These are phyloP conservation scores for Ibidorhyncha struthersii DNA, from an alignment of 2,113 vertebrate genomes.

Conservation along the genomic window DNA sequence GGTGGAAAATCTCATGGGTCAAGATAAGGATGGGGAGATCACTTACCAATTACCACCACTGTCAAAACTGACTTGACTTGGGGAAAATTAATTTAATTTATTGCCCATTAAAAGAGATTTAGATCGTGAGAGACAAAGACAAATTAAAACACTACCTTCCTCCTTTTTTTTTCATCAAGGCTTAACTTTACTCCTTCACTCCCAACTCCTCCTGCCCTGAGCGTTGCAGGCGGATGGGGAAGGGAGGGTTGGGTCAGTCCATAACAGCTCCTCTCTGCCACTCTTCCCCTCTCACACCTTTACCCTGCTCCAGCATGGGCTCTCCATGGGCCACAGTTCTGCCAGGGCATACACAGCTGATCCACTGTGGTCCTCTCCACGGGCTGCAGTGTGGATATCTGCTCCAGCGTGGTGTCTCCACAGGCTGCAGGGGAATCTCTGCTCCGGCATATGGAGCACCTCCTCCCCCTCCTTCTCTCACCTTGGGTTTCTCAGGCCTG, in stretches of 20 bases:
- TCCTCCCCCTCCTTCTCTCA: background rate
- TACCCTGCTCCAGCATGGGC: background rate
- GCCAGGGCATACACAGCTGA: background rate
- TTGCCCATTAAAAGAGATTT: background rate
- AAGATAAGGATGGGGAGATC: background rate
- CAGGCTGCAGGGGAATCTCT: background rate
- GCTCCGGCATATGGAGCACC: background rate
- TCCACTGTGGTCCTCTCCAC: rapidly evolving
- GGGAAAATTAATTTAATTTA: background rate
- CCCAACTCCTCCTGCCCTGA: background rate
- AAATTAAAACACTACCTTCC: background rate
- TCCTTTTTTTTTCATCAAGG: background rate
- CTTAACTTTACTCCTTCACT: background rate
- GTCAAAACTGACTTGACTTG: background rate
- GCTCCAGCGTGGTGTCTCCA: background rate
- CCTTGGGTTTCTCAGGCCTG: background rate
- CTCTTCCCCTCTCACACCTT: background rate
- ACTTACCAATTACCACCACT: background rate
- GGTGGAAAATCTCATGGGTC: background rate
- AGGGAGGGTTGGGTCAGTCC: background rate
- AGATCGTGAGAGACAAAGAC: background rate
- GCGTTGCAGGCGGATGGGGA: rapidly evolving
- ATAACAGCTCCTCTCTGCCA: background rate
- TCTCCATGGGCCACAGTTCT: background rate
- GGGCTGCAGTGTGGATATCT: background rate